phyloP scores from a whole-genome alignment of 2,113 vertebrate genomes.

The Antechinus stuartii region DNA sequence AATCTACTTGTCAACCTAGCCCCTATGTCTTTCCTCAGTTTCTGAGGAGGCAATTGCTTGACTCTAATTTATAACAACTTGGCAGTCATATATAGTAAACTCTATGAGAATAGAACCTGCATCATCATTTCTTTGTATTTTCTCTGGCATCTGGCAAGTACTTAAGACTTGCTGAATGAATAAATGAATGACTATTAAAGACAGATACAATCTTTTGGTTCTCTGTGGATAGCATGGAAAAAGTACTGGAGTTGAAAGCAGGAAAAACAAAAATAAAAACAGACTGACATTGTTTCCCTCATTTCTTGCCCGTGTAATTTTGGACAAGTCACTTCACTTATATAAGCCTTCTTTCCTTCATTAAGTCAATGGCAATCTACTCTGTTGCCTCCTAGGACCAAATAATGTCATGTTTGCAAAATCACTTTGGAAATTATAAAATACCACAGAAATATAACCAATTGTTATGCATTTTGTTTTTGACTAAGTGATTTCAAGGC shows the following conservation, averaged over 20 bases:
- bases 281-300: background rate
- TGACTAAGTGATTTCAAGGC: background rate
- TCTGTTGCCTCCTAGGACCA: background rate
- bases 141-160: background rate
- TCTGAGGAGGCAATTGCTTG: background rate
- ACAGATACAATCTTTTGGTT: background rate
- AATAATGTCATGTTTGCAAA: background rate
- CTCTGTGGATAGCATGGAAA: background rate
- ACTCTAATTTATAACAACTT: background rate
- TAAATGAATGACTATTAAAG: background rate
- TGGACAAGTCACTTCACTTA: background rate
- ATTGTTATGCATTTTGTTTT: background rate
- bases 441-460: background rate
- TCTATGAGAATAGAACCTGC: background rate
- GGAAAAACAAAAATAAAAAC: background rate
- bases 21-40: background rate
- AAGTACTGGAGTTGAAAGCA: background rate
- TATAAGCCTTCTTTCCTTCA: background rate
- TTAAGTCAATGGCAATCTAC: background rate
- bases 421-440: background rate
- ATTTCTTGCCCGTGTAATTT: background rate
- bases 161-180: background rate
- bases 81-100: background rate
- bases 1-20: background rate
- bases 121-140: background rate